Conservation (phyloP, 2,888 invertebrate genomes). For the Cotesia congregata region DNA sequence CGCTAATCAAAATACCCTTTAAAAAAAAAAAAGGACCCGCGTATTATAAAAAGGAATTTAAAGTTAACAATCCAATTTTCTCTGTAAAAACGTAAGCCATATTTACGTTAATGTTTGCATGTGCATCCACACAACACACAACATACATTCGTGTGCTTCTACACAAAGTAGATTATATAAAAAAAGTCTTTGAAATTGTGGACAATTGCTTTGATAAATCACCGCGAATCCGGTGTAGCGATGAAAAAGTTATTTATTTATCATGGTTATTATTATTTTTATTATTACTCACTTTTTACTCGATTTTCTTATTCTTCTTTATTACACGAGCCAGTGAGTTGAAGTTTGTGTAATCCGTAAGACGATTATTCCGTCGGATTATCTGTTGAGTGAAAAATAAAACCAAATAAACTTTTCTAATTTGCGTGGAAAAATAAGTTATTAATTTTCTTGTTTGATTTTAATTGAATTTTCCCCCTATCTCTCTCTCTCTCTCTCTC, state of each 20-base stretch:
- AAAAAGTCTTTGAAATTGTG: not conserved
- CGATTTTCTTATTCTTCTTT: conserved; percentile 1
- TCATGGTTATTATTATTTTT: not conserved
- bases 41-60: not conserved
- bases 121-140: not conserved
- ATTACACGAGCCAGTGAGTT: conserved; percentile 22
- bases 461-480: not conserved
- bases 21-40: too few species aligned
- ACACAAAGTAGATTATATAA: conserved; percentile 4
- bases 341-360: conserved; percentile 18
- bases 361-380: conserved; percentile 11
- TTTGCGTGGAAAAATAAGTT: conserved; percentile 3
- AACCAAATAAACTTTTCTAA: not conserved
- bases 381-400: not conserved
- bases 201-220: conserved; percentile 19
- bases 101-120: not conserved
- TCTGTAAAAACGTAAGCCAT: not conserved
- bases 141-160: not conserved
- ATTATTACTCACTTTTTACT: not conserved
- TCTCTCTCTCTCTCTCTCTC: not conserved
- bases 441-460: not conserved
- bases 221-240: conserved; percentile 6
- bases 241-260: conserved; percentile 3
- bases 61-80: not conserved
- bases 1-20: too few species aligned